These are phyloP conservation scores for Pterobdella sp. DNA, from an alignment of 2,888 invertebrate species.

Conservation along the genomic window DNA sequence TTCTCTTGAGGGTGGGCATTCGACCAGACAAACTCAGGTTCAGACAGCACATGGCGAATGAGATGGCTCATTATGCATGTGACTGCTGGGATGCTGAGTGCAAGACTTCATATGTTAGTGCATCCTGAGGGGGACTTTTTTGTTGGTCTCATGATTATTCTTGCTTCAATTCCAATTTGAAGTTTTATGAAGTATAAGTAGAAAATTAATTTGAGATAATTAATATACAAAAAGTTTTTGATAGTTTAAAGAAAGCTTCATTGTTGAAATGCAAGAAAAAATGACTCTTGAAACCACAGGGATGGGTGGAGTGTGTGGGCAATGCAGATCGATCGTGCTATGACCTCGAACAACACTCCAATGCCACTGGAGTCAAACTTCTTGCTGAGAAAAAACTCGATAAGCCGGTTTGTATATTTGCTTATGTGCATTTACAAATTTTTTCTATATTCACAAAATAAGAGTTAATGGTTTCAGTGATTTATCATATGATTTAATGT, in stretches of 20 bases:
- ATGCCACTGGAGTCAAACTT: constrained; percentile 81
- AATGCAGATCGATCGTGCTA: constrained; percentile 97
- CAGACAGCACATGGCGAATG: constrained; percentile 95
- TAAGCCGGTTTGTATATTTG: constrained; percentile 58
- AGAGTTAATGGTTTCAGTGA: neutral
- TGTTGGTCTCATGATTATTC: neutral
- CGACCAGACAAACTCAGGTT: constrained; percentile 78
- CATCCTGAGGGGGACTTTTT: neutral
- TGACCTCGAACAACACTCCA: constrained; percentile 86
- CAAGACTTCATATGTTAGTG: constrained; percentile 77
- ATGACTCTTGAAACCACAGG: constrained; percentile 24
- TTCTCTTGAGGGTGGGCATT: constrained; percentile 77
- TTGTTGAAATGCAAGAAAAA: neutral
- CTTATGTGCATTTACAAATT: constrained; percentile 3
- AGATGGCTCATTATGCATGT: constrained; percentile 99
- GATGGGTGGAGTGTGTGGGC: constrained; percentile 84
- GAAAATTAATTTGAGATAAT: neutral
- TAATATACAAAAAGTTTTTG: neutral
- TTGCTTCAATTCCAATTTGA: neutral
- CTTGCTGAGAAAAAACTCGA: constrained; percentile 82
- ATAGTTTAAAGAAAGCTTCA: neutral
- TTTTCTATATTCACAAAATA: neutral
- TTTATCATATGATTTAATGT: neutral
- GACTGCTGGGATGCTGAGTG: constrained; percentile 99
- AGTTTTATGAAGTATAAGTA: neutral